These are phyloP conservation scores for Accipiter virgatus DNA, from an alignment of 2,113 vertebrate genomes.

Conservation along the genomic window DNA sequence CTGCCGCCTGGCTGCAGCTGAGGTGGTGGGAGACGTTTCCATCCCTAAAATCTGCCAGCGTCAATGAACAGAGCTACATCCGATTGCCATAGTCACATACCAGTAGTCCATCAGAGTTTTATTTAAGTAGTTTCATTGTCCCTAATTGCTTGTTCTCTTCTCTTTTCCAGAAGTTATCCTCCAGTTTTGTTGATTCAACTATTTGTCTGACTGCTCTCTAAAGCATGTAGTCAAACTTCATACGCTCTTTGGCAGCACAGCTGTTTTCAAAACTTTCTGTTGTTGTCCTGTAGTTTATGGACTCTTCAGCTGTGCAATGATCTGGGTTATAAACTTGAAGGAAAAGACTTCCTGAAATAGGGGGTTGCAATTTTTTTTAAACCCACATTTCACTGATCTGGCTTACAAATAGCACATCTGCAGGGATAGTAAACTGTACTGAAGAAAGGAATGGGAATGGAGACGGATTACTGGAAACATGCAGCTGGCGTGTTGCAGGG, in stretches of 20 bases:
- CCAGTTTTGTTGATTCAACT: background rate
- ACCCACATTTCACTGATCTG: background rate
- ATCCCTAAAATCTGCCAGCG: background rate
- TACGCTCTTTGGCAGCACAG: background rate
- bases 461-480: background rate
- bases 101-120: background rate
- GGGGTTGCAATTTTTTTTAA: background rate
- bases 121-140: background rate
- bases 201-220: background rate
- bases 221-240: background rate
- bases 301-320: background rate
- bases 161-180: background rate
- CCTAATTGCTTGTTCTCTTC: background rate
- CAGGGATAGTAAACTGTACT: background rate
- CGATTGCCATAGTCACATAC: rapidly evolving
- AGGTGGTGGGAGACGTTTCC: background rate
- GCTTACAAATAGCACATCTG: background rate
- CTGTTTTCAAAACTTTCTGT: background rate
- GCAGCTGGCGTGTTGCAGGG: background rate
- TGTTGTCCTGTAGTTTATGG: background rate
- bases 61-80: background rate
- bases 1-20: background rate
- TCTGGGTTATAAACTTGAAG: background rate
- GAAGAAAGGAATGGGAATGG: background rate
- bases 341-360: background rate